Conservation (phyloP, 2,797 vertebrate species). For the Macrochelys suwanniensis region DNA sequence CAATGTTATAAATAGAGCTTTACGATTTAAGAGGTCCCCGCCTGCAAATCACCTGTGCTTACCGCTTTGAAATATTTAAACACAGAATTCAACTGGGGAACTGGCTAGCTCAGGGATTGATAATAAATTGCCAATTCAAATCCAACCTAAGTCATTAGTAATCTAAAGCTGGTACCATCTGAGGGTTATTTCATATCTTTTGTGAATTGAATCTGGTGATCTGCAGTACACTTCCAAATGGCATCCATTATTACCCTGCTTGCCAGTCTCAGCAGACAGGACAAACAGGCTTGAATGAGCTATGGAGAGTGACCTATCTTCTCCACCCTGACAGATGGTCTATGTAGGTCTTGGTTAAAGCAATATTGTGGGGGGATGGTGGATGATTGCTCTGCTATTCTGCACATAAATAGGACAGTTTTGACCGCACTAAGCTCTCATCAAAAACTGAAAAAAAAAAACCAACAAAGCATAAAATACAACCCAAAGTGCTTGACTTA, state of each 20-base stretch:
- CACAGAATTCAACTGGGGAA: not conserved
- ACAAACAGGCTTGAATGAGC: not conserved
- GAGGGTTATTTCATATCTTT: not conserved
- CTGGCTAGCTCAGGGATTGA: not conserved
- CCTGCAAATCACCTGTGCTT: not conserved
- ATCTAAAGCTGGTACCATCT: not conserved
- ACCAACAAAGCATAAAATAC: rapidly evolving
- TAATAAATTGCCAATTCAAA: not conserved
- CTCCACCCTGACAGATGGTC: not conserved
- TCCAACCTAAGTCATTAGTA: not conserved
- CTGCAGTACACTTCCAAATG: not conserved
- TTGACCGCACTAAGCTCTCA: not conserved
- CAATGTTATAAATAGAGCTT: not conserved
- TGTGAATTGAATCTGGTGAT: not conserved
- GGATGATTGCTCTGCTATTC: not conserved
- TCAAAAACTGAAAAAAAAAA: not conserved
- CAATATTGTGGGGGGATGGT: not conserved
- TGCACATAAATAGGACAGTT: not conserved
- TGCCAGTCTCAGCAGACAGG: not conserved
- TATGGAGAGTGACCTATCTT: not conserved
- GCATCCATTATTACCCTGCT: not conserved
- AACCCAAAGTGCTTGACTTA: not conserved
- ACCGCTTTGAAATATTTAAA: not conserved
- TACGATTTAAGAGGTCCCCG: not conserved
- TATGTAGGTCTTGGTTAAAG: not conserved